Conservation (phyloP, 2,888 invertebrate species). For the Rotaria macrura region DNA sequence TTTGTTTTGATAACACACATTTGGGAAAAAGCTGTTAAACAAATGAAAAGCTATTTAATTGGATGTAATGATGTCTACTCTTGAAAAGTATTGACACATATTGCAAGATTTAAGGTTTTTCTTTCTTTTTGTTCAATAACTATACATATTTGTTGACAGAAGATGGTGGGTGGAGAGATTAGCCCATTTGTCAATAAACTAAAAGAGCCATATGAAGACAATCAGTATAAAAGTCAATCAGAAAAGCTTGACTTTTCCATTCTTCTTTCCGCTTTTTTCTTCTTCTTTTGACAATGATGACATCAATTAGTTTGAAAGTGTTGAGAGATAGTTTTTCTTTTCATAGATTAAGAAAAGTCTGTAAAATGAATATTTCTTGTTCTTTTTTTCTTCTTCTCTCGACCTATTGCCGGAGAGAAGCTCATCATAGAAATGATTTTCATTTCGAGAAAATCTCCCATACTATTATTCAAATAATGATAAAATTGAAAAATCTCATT, state of each 20-base stretch:
- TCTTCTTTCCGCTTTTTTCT: background rate
- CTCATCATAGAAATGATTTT: background rate
- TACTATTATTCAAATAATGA: too few species aligned
- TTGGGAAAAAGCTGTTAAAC: conserved; percentile 10
- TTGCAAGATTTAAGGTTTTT: background rate
- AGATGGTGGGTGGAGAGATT: conserved; percentile 12
- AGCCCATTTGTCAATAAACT: background rate
- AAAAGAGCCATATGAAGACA: background rate
- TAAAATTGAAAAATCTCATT: too few species aligned
- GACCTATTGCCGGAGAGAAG: background rate
- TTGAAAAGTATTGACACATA: conserved; percentile 7
- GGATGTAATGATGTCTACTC: conserved; percentile 12
- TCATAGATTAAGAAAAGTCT: background rate
- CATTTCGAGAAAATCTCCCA: background rate
- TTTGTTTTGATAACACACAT: background rate
- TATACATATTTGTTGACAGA: background rate
- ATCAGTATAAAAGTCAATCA: background rate
- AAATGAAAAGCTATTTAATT: conserved; percentile 15
- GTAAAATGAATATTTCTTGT: background rate
- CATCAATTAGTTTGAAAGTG: background rate
- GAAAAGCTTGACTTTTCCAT: background rate
- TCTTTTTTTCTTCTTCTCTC: background rate
- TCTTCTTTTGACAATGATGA: background rate
- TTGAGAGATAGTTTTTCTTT: background rate
- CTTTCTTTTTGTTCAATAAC: conserved; percentile 6